These are phyloP conservation scores for Dolichallabes microphthalmus DNA, from an alignment of 2,113 vertebrate species.

Conservation along the genomic window DNA sequence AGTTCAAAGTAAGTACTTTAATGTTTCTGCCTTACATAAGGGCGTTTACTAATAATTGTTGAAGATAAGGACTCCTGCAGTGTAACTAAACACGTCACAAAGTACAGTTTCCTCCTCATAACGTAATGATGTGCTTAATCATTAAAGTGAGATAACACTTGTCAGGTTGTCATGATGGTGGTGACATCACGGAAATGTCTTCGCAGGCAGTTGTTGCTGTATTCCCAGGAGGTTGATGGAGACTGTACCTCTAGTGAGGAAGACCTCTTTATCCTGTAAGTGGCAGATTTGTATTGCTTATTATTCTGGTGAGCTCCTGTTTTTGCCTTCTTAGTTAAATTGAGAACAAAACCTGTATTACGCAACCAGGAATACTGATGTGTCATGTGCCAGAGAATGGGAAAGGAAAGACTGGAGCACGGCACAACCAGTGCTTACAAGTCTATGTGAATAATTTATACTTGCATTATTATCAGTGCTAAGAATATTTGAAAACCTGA, in stretches of 20 bases:
- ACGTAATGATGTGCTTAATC: background rate
- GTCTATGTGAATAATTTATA: background rate
- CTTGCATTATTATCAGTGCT: background rate
- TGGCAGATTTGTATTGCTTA: conserved; percentile 49
- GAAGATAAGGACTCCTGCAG: background rate
- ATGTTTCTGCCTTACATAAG: background rate
- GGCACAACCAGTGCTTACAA: background rate
- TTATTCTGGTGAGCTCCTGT: background rate
- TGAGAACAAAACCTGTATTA: background rate
- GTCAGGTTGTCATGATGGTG: background rate
- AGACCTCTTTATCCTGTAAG: conserved; percentile 97
- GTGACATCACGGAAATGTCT: conserved; percentile 19
- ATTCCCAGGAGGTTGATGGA: conserved; percentile 91
- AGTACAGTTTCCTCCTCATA: background rate
- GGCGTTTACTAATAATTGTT: background rate
- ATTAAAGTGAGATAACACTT: background rate
- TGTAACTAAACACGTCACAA: background rate
- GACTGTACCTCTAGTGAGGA: conserved; percentile 91
- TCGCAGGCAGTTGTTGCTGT: conserved; percentile 89
- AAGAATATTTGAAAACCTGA: background rate
- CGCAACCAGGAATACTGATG: background rate
- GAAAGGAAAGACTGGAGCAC: background rate
- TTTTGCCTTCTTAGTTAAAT: background rate
- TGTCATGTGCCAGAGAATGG: background rate
- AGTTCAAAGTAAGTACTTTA: background rate